These are phyloP conservation scores for Delichon dasypus DNA, from an alignment of 2,797 vertebrate genomes.

Conservation along the genomic window DNA sequence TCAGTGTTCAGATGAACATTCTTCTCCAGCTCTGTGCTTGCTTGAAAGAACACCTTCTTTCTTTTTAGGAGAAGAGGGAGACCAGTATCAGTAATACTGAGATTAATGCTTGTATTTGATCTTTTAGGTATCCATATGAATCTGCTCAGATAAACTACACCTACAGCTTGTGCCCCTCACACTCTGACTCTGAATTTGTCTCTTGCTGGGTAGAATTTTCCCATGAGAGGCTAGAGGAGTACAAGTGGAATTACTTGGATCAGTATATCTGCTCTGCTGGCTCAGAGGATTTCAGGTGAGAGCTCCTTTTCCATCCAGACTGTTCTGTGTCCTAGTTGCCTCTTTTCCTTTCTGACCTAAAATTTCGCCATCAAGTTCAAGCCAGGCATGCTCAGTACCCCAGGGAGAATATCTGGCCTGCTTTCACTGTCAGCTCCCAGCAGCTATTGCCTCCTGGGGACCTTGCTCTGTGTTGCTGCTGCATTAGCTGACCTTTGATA, in stretches of 20 bases:
- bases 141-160: conserved; percentile 95
- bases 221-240: conserved; percentile 95
- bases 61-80: not conserved
- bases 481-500: not conserved
- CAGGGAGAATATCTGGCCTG: conserved; percentile 19
- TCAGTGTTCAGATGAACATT: not conserved
- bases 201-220: conserved; percentile 98
- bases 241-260: conserved; percentile 99
- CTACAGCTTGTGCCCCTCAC: conserved; percentile 94
- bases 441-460: not conserved
- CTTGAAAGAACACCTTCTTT: not conserved
- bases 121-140: conserved; percentile 89
- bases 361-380: not conserved
- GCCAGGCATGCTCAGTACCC: not conserved
- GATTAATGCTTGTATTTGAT: not conserved
- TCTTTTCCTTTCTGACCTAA: conserved; percentile 39
- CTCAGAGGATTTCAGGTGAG: conserved; percentile 96
- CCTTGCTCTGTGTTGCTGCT: not conserved
- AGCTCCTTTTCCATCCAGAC: not conserved
- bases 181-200: conserved; percentile 89
- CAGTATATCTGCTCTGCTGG: conserved; percentile 98
- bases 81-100: not conserved
- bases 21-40: not conserved
- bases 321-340: conserved; percentile 33
- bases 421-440: not conserved